Base-by-base conservation (phyloP, 37 sponge, comb jelly and placozoan genomes). In the Lycopodina hypogea region DNA sequence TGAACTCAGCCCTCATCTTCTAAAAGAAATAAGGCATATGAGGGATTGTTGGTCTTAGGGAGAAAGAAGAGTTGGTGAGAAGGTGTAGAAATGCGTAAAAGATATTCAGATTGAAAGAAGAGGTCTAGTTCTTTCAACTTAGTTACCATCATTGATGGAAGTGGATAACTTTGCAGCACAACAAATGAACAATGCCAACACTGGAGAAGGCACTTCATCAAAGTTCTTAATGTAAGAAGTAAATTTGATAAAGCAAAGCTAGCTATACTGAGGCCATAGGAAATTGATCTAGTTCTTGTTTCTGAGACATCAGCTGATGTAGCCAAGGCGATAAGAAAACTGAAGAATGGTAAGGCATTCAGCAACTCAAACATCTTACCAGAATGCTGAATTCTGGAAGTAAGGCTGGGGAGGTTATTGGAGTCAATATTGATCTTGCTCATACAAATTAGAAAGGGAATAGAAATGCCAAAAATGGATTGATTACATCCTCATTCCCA, bases 191-290 rank as follows among this genome's bases (percentile, higher is more conserved):
- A 18, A 15, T 11, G 30, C 8, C 15, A 21, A 8, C 15, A 36
- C 15, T 29, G 41, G 71, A 80, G 71, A 40, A 68, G 80, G 41
- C 80, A 80, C 59, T 80, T 76, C 62, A 60, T 39, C 41, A 22
- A 60, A 11, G 41, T 76, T n/a, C 77, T 15, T 8, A 35, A 41
- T 12, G 15, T 70, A 14, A 14, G 42, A 17, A 35, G 71, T 21
- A 7, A 70, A 36, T 19, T 28, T 29, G 15, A 40, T 70, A 18
- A 29, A 40, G 71, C 15, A 35, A 36, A 37, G 42, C 71, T 70
- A 23, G 38, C 9, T 40, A 35, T 9, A 70, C 15, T 21, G 71
- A 30, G 37, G 14, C 17, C n/a, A n/a, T n/a, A n/a, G n/a, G n/a
- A n/a, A n/a, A n/a, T n/a, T n/a, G n/a, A n/a, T n/a, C n/a, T n/a